phyloP scores from a whole-genome alignment of 2,797 vertebrate species.

The Sparidentex hasta region DNA sequence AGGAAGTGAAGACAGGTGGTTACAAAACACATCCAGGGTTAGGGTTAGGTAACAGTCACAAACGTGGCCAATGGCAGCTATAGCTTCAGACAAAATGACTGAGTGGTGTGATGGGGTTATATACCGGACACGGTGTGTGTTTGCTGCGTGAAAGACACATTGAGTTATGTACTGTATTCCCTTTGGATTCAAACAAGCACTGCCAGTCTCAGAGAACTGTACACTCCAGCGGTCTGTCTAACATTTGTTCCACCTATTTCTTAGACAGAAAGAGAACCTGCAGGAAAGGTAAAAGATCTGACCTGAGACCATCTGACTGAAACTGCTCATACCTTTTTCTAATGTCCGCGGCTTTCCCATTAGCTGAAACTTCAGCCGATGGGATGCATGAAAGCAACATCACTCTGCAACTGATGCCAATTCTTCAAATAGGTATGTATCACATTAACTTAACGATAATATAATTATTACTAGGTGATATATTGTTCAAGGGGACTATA shows the following conservation, averaged over 20 bases:
- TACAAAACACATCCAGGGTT: conserved; percentile 15
- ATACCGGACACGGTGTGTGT: conserved; percentile 15
- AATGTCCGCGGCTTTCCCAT: background rate
- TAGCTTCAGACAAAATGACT: conserved; percentile 35
- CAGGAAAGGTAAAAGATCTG: background rate
- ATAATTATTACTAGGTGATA: background rate
- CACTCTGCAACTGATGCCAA: background rate
- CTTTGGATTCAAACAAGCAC: conserved; percentile 64
- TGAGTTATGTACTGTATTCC: background rate
- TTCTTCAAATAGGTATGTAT: background rate
- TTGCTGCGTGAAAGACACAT: conserved; percentile 10
- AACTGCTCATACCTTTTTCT: background rate
- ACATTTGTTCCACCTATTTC: background rate
- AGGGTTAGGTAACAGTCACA: conserved; percentile 1
- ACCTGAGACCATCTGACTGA: background rate
- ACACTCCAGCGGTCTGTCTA: background rate
- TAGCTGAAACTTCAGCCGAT: background rate
- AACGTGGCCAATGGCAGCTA: conserved; percentile 71
- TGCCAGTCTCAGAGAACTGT: conserved; percentile 1
- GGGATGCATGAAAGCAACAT: background rate
- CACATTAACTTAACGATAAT: background rate
- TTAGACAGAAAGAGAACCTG: background rate
- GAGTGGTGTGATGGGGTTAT: conserved; percentile 13
- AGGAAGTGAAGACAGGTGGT: conserved; percentile 8
- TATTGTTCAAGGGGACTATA: background rate